A percentile compares a stretch with the other conserved stretches of the same genome.
phyloP scores from a whole-genome alignment of 1,140 invertebrate genomes.

The Nasonia longicornis region DNA sequence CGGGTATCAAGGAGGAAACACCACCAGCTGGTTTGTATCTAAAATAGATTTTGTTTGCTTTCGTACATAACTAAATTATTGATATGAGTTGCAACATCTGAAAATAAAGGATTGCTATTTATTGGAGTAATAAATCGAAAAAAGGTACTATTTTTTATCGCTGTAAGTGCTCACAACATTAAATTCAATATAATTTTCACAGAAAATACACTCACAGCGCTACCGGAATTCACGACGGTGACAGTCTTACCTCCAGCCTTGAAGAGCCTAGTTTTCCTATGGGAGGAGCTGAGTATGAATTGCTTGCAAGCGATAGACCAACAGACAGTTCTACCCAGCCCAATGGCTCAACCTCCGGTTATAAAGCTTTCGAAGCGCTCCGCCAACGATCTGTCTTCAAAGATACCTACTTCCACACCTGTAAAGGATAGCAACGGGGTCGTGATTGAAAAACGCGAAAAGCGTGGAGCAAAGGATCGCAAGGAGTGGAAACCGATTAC shows the following conservation, averaged over 20 bases:
- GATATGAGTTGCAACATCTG: too few relatives aligned
- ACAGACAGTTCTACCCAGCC: slow-evolving; percentile 68
- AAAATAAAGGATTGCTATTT: too few relatives aligned
- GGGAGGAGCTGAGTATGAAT: slow-evolving; percentile 86
- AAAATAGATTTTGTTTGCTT: too few relatives aligned
- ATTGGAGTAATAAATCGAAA: too few relatives aligned
- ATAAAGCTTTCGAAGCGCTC: slow-evolving; percentile 66
- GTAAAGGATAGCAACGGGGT: slow-evolving; percentile 65
- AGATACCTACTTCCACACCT: slow-evolving; percentile 41
- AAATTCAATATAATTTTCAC: not conserved
- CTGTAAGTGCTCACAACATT: too few relatives aligned
- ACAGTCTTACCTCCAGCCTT: slow-evolving; percentile 87
- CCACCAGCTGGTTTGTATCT: slow-evolving; percentile 36
- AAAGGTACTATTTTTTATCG: too few relatives aligned
- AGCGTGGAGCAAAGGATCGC: slow-evolving; percentile 72
- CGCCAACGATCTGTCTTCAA: slow-evolving; percentile 55
- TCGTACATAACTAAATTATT: too few relatives aligned
- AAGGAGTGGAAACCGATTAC: slow-evolving; percentile 69
- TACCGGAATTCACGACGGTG: slow-evolving; percentile 72
- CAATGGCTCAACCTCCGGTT: slow-evolving; percentile 64
- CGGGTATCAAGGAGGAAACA: slow-evolving; percentile 73
- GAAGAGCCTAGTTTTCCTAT: slow-evolving; percentile 84
- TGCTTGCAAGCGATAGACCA: slow-evolving; percentile 78
- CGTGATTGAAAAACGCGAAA: slow-evolving; percentile 67
- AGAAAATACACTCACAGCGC: slow-evolving; percentile 55